phyloP scores from a whole-genome alignment of 1,140 invertebrate genomes.

The Caerostris darwini region DNA sequence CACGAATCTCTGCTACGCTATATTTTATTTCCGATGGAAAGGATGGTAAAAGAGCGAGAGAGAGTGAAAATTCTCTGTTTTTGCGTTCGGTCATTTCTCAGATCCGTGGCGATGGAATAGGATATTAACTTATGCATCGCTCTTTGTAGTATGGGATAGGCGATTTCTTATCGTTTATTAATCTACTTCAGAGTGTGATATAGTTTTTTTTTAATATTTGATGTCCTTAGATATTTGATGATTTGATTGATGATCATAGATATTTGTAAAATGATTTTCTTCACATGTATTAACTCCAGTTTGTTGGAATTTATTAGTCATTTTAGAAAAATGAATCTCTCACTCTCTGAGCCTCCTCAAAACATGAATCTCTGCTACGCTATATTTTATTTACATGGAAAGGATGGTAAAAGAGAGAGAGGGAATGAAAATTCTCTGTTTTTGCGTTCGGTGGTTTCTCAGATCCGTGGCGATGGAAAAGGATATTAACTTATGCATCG shows the following conservation, averaged over 20 bases:
- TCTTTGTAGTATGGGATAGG: no score
- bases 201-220: no score
- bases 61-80: neutral
- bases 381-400: slow-evolving; percentile 33
- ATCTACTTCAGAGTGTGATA: no score
- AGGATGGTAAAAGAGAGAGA: neutral
- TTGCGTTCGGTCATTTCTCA: neutral
- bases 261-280: no score
- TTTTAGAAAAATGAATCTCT: slow-evolving; percentile 48
- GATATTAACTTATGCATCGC: no score
- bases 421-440: neutral
- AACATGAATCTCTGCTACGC: slow-evolving; percentile 25
- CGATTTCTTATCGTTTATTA: no score
- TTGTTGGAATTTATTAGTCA: slow-evolving; percentile 40
- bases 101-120: no score
- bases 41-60: neutral
- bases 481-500: no score
- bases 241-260: no score
- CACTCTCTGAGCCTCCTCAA: neutral
- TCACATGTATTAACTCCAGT: no score
- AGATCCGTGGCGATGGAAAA: no score
- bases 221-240: no score
- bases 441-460: neutral
- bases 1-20: slow-evolving; percentile 15
- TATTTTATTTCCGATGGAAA: slow-evolving; percentile 34